Evolutionary conservation across 2,113 vertebrate species (phyloP), one percentile per base, ranked within the genome.

Genomic region (Hydrolagus affinis): DNA sequence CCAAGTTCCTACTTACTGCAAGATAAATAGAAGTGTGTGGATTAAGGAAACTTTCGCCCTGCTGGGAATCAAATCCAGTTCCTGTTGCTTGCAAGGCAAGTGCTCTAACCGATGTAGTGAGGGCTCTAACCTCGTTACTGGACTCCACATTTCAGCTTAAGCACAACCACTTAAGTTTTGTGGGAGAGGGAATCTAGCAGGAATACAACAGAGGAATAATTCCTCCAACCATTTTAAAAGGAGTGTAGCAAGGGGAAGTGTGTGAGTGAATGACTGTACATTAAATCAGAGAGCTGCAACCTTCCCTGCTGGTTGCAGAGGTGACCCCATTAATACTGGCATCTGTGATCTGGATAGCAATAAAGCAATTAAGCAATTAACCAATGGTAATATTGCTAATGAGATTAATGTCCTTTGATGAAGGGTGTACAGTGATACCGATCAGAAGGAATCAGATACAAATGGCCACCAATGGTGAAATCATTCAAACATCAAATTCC

Each of bases 201-300:
- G 23, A 83, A 32, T 83, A 62, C 60, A 59, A 62, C 77, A 30
- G 77, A 62, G 25, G 77, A 66, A 66, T 83, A 66, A 66, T 83
- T 28, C 78, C 6, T 83, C 12, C 78, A 83, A 19, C 78, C 60
- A 66, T 30, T 60, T 68, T 68, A 64, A 83, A 66, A 83, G 66
- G 59, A 30, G 32, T 83, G 60, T 83, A 60, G 17, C 64, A 14
- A 10, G 15, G 78, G 60, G 30, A 83, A 66, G 78, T 19, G 62
- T 19, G 9, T 9, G 32, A 30, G 78, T 64, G 25, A 10, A 83
- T 32, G 28, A 44, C 2, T 44, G 44, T 44, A 6, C 77, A 25
- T 23, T 83, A 83, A 83, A 83, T 83, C 77, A 83, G 77, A 83
- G 66, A 28, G 25, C 62, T 66, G 32, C 78, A 83, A 83, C 3